Percentiles rank a stretch among this genome's conserved stretches.
Evolutionary conservation across 2,888 invertebrate genomes (phyloP).

Genomic region (Dicranocentrus wangi): DNA sequence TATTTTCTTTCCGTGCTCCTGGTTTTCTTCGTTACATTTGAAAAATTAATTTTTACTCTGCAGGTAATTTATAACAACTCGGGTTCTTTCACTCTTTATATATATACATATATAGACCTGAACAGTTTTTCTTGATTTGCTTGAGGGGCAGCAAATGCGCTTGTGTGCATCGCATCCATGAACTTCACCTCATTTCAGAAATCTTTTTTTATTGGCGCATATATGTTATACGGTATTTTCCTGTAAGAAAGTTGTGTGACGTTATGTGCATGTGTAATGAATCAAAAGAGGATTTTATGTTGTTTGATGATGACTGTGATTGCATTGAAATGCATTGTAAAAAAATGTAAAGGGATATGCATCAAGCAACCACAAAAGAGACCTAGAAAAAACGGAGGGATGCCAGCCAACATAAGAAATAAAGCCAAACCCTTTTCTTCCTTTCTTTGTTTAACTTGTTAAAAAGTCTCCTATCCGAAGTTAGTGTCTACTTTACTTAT

Average conservation of each 20-base stretch:
- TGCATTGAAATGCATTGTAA: slow-evolving; percentile 12
- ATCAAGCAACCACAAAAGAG: slow-evolving; percentile 24
- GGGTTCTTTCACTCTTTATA: too few relatives aligned
- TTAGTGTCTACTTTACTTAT: slow-evolving; percentile 22
- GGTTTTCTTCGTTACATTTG: not conserved
- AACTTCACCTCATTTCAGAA: slow-evolving; percentile 51
- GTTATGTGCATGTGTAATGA: slow-evolving; percentile 23
- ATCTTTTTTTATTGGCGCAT: too few relatives aligned
- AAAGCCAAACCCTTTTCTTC: slow-evolving; percentile 53
- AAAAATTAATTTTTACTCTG: slow-evolving; percentile 35
- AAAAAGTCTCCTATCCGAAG: slow-evolving; percentile 1
- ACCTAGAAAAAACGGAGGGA: slow-evolving; percentile 49
- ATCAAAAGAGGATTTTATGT: slow-evolving; percentile 41
- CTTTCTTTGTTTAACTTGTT: slow-evolving; percentile 47
- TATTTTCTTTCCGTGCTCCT: slow-evolving; percentile 16
- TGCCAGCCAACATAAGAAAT: slow-evolving; percentile 22
- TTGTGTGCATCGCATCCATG: slow-evolving; percentile 49
- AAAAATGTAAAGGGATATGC: slow-evolving; percentile 9
- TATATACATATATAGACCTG: too few relatives aligned
- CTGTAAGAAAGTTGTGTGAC: not conserved
- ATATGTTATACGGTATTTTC: too few relatives aligned
- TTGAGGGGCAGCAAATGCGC: not conserved
- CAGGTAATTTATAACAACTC: not conserved
- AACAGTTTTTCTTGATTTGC: slow-evolving; percentile 12
- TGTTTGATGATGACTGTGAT: slow-evolving; percentile 27